Base-by-base conservation (phyloP, 2,797 vertebrate genomes). In the Chlorospingus flavigularis region DNA sequence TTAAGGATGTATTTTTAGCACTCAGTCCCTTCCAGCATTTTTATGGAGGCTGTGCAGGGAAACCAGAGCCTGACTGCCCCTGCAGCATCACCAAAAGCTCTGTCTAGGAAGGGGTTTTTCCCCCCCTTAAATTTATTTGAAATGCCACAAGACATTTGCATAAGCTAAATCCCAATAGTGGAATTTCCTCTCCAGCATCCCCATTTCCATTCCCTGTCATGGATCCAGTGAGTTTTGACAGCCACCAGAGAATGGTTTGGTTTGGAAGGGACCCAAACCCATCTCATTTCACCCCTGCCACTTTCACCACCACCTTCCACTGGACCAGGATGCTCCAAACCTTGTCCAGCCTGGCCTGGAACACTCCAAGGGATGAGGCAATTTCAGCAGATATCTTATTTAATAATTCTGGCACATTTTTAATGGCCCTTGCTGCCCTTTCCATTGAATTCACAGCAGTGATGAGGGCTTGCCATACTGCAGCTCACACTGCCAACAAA, bases 61-160 rank as follows among this genome's bases (percentile, higher is more conserved):
- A 71, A 73, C 19, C 68, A 70, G 54, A 81, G 47, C 40, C 57
- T 1, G 2, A 21, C 53, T 45, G 17, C 9, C 30, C 55, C 11
- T 7, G 6, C 0, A 51, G 18, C 84, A 57, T 4, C 63, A 30
- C 1, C 25, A 60, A 28, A 40, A 91, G 25, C n/a, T 74, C 60
- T 31, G 4, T 17, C 45, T 12, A 67, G 77, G 81, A 87, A 85
- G 19, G 30, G 3, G 1, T 7, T 21, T 45, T 30, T 78, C 5
- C 1, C 3, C 1, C 3, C 6, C 7, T 1, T 10, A 11, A 31
- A 31, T 48, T 28, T 1, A 40, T 26, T 14, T 31, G 42, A 77
- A 67, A 73, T 18, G 35, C 30, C 76, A 40, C 51, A 72, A 35
- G 47, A 35, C 3, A 23, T n/a, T 15, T 7, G 3, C 47, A 84